phyloP scores from a whole-genome alignment of 2,797 vertebrate genomes.

The Urophycis tenuis region DNA sequence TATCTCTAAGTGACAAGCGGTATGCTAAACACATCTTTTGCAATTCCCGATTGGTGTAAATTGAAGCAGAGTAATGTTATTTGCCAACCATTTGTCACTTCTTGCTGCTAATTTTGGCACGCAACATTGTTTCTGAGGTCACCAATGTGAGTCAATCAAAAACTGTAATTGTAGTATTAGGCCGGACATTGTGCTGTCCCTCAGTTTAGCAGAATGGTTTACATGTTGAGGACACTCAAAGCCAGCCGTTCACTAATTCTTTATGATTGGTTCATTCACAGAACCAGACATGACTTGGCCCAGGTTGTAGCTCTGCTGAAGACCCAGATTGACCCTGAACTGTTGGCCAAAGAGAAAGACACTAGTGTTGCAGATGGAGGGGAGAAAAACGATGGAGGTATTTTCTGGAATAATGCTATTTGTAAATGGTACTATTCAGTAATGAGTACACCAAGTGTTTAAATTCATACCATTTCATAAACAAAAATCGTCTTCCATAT shows the following conservation, averaged over 20 bases:
- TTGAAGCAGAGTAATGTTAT: neutral
- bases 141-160: neutral
- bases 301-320: conserved; percentile 89
- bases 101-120: neutral
- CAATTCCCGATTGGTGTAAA: neutral
- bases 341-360: conserved; percentile 76
- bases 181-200: neutral
- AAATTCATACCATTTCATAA: neutral
- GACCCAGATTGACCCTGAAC: conserved; percentile 91
- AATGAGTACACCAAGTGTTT: neutral
- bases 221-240: neutral
- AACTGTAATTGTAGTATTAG: neutral
- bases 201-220: neutral
- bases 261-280: conserved; percentile 42
- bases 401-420: neutral
- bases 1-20: neutral
- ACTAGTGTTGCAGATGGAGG: conserved; percentile 60
- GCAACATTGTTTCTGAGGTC: neutral
- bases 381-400: conserved; percentile 38
- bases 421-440: neutral
- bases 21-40: neutral
- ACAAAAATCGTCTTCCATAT: too few relatives aligned
- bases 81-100: neutral
- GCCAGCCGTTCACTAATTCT: neutral
- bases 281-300: conserved; percentile 86